These are phyloP conservation scores for Ardeotis arabs DNA, from an alignment of 2,113 vertebrate genomes.

Conservation along the genomic window DNA sequence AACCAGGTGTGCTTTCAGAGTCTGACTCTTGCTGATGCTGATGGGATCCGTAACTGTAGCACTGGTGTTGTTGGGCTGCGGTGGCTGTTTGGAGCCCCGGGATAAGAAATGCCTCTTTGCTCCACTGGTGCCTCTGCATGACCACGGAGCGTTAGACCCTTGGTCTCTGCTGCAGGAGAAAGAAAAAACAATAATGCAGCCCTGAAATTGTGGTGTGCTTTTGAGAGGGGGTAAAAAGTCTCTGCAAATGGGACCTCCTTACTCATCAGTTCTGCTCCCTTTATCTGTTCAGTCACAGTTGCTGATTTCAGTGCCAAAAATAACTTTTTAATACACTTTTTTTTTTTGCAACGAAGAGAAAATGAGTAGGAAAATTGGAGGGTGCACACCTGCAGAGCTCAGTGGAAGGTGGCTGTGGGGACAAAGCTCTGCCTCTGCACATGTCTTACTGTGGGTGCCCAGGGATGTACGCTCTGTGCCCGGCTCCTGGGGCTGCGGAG, in stretches of 20 bases:
- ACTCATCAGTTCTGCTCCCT: neutral
- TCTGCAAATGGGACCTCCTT: neutral
- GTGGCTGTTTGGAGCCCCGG: neutral
- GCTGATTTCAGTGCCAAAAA: neutral
- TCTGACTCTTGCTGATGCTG: neutral
- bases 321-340: neutral
- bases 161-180: neutral
- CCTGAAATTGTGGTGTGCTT: neutral
- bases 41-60: neutral
- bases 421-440: neutral
- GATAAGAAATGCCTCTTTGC: neutral
- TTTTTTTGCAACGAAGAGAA: neutral
- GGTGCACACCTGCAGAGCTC: neutral
- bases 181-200: neutral
- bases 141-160: neutral
- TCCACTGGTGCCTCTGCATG: neutral
- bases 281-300: neutral
- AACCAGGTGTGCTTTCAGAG: neutral
- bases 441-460: neutral
- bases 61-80: neutral
- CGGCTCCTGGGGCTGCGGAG: neutral
- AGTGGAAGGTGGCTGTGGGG: neutral
- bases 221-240: accelerated
- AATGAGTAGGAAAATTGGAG: neutral
- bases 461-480: neutral